Conservation (phyloP, 2,797 vertebrate genomes). For the Prionace glauca region DNA sequence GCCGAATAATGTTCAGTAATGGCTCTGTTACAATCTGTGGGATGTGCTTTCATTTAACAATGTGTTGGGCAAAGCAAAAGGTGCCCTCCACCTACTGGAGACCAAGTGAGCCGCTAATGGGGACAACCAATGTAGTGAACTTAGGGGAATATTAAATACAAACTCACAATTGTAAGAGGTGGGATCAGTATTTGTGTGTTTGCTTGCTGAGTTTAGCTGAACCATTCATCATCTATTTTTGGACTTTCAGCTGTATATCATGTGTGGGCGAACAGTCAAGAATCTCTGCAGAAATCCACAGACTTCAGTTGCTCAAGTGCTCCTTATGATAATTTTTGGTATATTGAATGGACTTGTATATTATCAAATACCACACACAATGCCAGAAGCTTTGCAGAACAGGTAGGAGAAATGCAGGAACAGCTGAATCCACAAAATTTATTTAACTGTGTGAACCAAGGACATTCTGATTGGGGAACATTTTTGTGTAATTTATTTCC, state of each 20-base stretch:
- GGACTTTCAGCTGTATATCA: conserved; percentile 55
- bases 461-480: not conserved
- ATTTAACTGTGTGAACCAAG: not conserved
- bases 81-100: not conserved
- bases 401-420: conserved; percentile 45
- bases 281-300: conserved; percentile 65
- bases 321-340: conserved; percentile 60
- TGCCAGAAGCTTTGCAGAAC: conserved; percentile 66
- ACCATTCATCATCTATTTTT: not conserved
- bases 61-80: not conserved
- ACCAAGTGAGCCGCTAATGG: not conserved
- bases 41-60: not conserved
- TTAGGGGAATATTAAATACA: not conserved
- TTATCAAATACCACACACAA: conserved; percentile 60
- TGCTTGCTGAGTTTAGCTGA: not conserved
- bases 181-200: not conserved
- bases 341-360: conserved; percentile 65
- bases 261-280: conserved; percentile 48
- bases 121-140: not conserved
- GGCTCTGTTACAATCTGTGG: not conserved
- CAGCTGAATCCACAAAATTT: not conserved
- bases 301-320: conserved; percentile 65
- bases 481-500: not conserved
- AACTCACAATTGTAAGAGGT: not conserved
- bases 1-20: not conserved